Conservation (phyloP, 2,888 invertebrate genomes). For the Drosophila infuscata region DNA sequence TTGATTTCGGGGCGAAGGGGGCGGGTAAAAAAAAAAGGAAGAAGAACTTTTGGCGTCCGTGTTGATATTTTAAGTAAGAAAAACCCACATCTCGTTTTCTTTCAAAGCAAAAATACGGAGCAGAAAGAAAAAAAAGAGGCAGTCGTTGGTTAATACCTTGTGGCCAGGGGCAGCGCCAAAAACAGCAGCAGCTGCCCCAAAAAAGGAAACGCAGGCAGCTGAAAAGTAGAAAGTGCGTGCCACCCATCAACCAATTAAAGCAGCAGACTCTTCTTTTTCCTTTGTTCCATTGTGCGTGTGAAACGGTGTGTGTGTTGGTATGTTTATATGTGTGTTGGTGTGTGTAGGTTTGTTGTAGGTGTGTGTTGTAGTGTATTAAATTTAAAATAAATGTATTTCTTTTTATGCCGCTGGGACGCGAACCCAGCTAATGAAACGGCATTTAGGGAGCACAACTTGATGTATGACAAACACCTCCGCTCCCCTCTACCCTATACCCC, state of each 20-base stretch:
- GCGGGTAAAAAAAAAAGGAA: not conserved
- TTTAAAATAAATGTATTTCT: constrained; percentile 74
- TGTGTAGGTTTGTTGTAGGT: constrained; percentile 5
- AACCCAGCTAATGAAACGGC: constrained; percentile 67
- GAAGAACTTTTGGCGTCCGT: constrained; percentile 61
- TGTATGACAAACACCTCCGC: constrained; percentile 51
- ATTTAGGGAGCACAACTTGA: constrained; percentile 60
- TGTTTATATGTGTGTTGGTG: constrained; percentile 1
- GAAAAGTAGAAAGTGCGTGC: constrained; percentile 24
- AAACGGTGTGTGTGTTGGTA: constrained; percentile 2
- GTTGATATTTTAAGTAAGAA: constrained; percentile 60
- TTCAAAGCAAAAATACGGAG: constrained; percentile 28
- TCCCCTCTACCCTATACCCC: not conserved
- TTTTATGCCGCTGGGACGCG: constrained; percentile 37
- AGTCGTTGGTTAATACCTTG: constrained; percentile 30
- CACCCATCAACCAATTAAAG: constrained; percentile 68
- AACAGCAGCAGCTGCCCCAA: constrained; percentile 1
- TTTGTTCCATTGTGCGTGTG: constrained; percentile 32
- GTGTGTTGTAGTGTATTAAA: constrained; percentile 64
- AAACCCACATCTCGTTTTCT: constrained; percentile 58
- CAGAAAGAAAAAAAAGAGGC: constrained; percentile 5
- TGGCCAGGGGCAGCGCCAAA: constrained; percentile 19
- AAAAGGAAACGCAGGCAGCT: not conserved
- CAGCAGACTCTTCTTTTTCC: constrained; percentile 24
- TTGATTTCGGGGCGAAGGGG: constrained; percentile 44